These are phyloP conservation scores for Amphilophus citrinellus DNA, from an alignment of 2,113 vertebrate species.

Conservation along the genomic window DNA sequence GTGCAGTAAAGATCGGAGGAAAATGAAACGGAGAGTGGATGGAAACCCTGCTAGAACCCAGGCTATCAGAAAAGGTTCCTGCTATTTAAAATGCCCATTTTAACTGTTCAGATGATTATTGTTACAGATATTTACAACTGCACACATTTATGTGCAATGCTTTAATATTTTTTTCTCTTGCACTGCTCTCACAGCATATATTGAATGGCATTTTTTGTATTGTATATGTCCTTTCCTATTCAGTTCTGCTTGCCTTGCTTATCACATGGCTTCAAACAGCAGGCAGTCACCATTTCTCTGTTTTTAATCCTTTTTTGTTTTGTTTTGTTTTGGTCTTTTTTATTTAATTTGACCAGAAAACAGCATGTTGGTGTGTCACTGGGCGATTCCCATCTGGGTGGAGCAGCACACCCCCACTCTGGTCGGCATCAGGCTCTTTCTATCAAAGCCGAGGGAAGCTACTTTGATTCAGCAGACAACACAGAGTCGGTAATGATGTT, in stretches of 20 bases:
- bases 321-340: background rate
- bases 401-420: constrained; percentile 23
- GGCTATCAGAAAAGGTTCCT: background rate
- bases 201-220: background rate
- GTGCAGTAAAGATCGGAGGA: background rate
- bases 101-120: background rate
- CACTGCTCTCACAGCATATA: no score
- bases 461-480: constrained; percentile 69
- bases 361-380: background rate
- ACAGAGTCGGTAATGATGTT: constrained; percentile 65
- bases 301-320: background rate
- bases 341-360: constrained; percentile 21
- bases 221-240: constrained; percentile 6
- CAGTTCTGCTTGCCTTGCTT: constrained; percentile 45
- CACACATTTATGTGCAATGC: background rate
- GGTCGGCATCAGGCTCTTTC: constrained; percentile 36
- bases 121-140: background rate
- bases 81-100: background rate
- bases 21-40: background rate
- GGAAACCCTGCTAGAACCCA: background rate
- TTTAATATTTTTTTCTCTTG: background rate
- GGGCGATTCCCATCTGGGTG: constrained; percentile 13
- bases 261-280: constrained; percentile 1
- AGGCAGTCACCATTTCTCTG: background rate
- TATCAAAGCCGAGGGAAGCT: constrained; percentile 52